A percentile compares a stretch with the other conserved stretches of the same genome.
These are phyloP conservation scores for Spicauda simplicius DNA, from an alignment of 2,888 invertebrate species.

Conservation along the genomic window DNA sequence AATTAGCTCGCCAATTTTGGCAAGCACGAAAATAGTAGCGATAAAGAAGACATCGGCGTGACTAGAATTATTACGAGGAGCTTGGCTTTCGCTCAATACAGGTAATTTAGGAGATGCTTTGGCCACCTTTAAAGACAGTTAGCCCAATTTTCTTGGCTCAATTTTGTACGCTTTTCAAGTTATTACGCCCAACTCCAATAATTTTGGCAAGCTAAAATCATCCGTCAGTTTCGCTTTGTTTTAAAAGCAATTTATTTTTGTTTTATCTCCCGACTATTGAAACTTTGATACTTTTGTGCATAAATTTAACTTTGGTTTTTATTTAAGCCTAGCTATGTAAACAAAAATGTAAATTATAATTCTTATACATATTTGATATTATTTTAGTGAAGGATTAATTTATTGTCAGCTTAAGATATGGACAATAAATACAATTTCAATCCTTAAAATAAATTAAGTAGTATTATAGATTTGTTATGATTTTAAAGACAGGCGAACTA, in stretches of 20 bases:
- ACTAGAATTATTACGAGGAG: constrained; percentile 30
- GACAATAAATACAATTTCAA: too few relatives aligned
- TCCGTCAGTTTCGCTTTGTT: constrained; percentile 8
- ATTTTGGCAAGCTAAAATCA: constrained; percentile 21
- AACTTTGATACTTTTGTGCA: background rate
- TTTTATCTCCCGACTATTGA: background rate
- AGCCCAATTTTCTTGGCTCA: constrained; percentile 36
- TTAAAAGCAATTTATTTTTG: constrained; percentile 16
- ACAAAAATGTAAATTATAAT: too few relatives aligned
- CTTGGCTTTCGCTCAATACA: constrained; percentile 37
- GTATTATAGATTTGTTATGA: too few relatives aligned
- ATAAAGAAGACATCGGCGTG: constrained; percentile 35
- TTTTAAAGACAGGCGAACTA: too few relatives aligned
- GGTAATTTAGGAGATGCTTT: constrained; percentile 36
- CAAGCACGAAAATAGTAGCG: constrained; percentile 30
- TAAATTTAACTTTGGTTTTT: too few relatives aligned
- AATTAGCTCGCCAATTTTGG: constrained; percentile 34
- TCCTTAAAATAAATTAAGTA: too few relatives aligned
- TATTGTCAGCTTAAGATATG: too few relatives aligned
- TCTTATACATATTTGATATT: too few relatives aligned
- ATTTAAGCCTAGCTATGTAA: too few relatives aligned
- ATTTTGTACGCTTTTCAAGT: constrained; percentile 25
- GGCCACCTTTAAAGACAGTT: constrained; percentile 35
- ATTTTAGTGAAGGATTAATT: too few relatives aligned
- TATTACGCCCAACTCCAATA: constrained; percentile 27